Percentiles rank a stretch among this genome's conserved stretches.
These are phyloP conservation scores for Drosophila pallidifrons DNA, from an alignment of 1,140 invertebrate species.

Conservation along the genomic window DNA sequence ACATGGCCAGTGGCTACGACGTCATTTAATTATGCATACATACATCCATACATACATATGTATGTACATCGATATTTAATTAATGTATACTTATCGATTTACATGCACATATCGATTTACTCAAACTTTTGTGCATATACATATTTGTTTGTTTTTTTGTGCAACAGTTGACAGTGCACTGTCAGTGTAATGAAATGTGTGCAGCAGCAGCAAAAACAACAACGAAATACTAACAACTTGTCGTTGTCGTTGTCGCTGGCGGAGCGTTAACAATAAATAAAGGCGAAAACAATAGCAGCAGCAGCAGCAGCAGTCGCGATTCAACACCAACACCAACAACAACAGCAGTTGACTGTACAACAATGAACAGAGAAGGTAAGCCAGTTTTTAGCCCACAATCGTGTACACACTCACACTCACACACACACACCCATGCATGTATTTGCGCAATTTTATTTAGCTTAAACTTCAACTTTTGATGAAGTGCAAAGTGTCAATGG, in stretches of 20 bases:
- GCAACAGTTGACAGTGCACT: slow-evolving; percentile 66
- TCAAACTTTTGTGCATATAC: slow-evolving; percentile 17
- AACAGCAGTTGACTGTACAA: slow-evolving; percentile 71
- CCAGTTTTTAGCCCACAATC: slow-evolving; percentile 73
- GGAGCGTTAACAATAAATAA: slow-evolving; percentile 81
- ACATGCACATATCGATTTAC: slow-evolving; percentile 25
- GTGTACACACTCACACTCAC: slow-evolving; percentile 27
- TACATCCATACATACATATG: not conserved
- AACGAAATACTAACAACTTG: slow-evolving; percentile 70
- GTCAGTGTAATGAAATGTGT: slow-evolving; percentile 78
- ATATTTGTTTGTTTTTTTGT: slow-evolving; percentile 41
- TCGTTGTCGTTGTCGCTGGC: slow-evolving; percentile 77
- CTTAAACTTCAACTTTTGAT: slow-evolving; percentile 28
- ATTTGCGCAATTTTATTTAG: slow-evolving; percentile 56
- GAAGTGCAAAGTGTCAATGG: slow-evolving; percentile 40
- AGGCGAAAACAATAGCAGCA: slow-evolving; percentile 70
- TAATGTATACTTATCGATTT: slow-evolving; percentile 18
- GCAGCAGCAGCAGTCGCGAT: not conserved
- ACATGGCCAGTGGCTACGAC: slow-evolving; percentile 28
- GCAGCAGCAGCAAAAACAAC: slow-evolving; percentile 50
- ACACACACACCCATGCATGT: slow-evolving; percentile 17
- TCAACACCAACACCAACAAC: slow-evolving; percentile 42
- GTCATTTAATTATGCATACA: slow-evolving; percentile 56
- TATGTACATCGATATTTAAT: slow-evolving; percentile 4
- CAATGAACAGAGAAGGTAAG: slow-evolving; percentile 82